Base-by-base conservation (phyloP, 1,140 invertebrate genomes). In the Solenopsis invicta region DNA sequence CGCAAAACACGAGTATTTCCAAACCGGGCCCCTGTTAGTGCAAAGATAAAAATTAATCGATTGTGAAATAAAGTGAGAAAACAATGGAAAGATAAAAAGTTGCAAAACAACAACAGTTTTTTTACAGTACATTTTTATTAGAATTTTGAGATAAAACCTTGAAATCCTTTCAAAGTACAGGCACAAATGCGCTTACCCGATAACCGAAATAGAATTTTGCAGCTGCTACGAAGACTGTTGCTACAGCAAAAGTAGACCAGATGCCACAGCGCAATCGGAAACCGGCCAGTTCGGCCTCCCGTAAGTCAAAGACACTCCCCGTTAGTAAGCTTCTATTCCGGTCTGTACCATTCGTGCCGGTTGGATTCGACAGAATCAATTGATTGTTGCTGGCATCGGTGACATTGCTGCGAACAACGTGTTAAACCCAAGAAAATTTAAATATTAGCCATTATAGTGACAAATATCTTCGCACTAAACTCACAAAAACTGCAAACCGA, bases 201-300 rank as follows among this genome's bases (percentile, higher is more conserved):
- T 96, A 95, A 90, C 97, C 96, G 82, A 97, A 97, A 89, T 97
- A 97, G 93, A 97, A 97, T 93, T 97, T 97, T 0, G 96, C 96
- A 29, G 96, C 96, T 2, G 96, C 96, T 37, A 97, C 95, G 89
- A 97, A 97, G 18, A 96, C 95, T 12, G 96, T 96, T 5, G 96
- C 96, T 24, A 97, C 90, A 16, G 96, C 96, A 87, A 97, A 96
- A 0, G 96, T 97, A 54, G 97, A 96, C 91, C 96, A 96, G 95
- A 97, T 96, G 29, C 96, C 96, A 91, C 96, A 97, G 90, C 94
- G 90, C 52, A 95, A 84, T 90, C 91, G 92, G 45, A 92, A 94
- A 4, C 91, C 92, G 13, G 92, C 90, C 74, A 94, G 85, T 75
- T 94, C 93, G 10, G 93, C 90, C 72, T 94, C 91, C 37, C 89